Conservation (phyloP, 2,888 invertebrate genomes). For the Melieria omissa region DNA sequence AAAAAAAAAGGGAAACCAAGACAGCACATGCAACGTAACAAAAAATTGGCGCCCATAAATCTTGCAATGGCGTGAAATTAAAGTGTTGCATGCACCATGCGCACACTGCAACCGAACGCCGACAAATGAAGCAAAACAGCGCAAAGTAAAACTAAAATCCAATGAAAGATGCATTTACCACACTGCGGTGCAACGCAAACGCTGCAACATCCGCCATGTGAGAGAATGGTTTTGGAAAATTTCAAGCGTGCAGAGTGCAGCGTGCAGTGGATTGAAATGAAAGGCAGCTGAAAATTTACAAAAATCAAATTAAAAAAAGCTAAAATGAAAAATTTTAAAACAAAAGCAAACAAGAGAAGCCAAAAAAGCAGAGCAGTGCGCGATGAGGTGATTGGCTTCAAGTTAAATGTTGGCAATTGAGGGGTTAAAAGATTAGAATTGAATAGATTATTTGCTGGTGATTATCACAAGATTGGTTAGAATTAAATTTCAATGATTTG, state of each 20-base stretch:
- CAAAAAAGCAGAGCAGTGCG: neutral
- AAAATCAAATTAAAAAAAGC: neutral
- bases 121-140: neutral
- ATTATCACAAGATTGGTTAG: no score
- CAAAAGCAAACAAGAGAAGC: no score
- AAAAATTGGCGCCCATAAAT: conserved; percentile 19
- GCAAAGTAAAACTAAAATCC: neutral
- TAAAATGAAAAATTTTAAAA: neutral
- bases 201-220: neutral
- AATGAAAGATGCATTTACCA: neutral
- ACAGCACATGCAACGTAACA: neutral
- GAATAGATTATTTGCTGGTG: no score
- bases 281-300: neutral
- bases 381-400: neutral
- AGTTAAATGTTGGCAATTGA: neutral
- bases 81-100: conserved; percentile 23
- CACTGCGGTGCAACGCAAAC: neutral
- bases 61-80: conserved; percentile 13
- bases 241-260: neutral
- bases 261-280: neutral
- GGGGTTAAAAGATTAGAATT: no score
- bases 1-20: neutral
- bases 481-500: no score
- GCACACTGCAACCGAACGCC: neutral
- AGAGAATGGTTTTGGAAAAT: no score